Conservation (phyloP, 2,888 invertebrate genomes). For the Malthinus flaveolus region DNA sequence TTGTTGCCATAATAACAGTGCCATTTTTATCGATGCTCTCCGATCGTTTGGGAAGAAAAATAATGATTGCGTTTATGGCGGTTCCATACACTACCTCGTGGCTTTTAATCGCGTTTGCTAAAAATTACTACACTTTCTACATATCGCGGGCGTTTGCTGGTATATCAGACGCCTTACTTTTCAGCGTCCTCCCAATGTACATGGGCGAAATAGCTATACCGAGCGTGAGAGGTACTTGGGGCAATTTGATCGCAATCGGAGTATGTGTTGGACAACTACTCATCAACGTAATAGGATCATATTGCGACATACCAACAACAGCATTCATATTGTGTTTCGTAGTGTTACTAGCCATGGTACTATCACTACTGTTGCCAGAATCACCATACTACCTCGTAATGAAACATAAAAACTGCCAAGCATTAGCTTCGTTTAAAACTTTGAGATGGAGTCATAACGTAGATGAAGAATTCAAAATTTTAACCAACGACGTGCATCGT, state of each 20-base stretch:
- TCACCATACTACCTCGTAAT: conserved; percentile 43
- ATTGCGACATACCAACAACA: conserved; percentile 58
- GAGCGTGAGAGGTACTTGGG: conserved; percentile 42
- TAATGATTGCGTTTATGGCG: too few relatives aligned
- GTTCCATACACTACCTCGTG: too few relatives aligned
- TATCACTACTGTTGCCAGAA: conserved; percentile 68
- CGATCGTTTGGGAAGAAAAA: too few relatives aligned
- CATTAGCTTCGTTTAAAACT: conserved; percentile 36
- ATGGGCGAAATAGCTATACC: conserved; percentile 43
- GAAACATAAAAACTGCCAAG: conserved; percentile 37
- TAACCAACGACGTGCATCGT: conserved; percentile 40
- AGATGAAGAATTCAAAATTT: conserved; percentile 37
- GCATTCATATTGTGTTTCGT: conserved; percentile 61
- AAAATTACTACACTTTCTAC: too few relatives aligned
- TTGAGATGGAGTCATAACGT: conserved; percentile 42
- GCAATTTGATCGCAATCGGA: conserved; percentile 37
- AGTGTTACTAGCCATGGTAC: conserved; percentile 59
- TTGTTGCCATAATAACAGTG: too few relatives aligned
- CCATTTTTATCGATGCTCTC: too few relatives aligned
- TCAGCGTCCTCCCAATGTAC: conserved; percentile 41
- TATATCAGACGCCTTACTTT: conserved; percentile 40
- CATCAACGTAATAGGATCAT: conserved; percentile 60
- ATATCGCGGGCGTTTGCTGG: conserved; percentile 41
- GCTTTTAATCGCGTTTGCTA: too few relatives aligned
- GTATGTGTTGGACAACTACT: conserved; percentile 39